A percentile compares a stretch with the other conserved stretches of the same genome.
phyloP scores from a whole-genome alignment of 1,140 invertebrate genomes.

The Acromyrmex echinatior region DNA sequence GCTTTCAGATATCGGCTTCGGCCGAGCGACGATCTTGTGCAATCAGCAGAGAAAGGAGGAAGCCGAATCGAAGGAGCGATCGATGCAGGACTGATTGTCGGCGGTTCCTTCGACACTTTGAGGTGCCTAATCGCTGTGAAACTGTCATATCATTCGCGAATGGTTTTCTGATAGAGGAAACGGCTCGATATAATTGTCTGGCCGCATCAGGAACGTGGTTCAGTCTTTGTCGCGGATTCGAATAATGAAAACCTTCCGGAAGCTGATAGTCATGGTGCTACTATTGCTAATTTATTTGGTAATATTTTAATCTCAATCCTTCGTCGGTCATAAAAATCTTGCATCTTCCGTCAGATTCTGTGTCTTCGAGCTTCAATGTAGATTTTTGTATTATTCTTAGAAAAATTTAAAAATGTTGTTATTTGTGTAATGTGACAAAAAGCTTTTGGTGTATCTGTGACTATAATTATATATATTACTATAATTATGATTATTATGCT shows the following conservation, averaged over 20 bases:
- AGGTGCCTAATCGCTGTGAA: slow-evolving; percentile 73
- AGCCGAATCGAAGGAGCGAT: slow-evolving; percentile 72
- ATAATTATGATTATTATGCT: no score
- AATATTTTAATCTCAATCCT: slow-evolving; percentile 54
- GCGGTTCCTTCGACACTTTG: slow-evolving; percentile 60
- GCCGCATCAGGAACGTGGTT: slow-evolving; percentile 55
- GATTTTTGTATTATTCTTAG: no score
- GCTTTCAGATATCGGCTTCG: slow-evolving; percentile 56
- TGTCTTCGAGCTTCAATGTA: no score
- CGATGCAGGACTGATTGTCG: slow-evolving; percentile 64
- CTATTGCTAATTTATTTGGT: slow-evolving; percentile 76
- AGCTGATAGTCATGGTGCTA: slow-evolving; percentile 69
- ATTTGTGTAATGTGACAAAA: no score
- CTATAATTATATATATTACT: no score
- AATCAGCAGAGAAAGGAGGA: slow-evolving; percentile 83
- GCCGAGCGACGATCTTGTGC: slow-evolving; percentile 73
- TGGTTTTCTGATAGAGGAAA: slow-evolving; percentile 73
- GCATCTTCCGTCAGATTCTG: no score
- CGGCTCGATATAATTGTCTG: slow-evolving; percentile 80
- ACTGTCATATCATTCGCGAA: slow-evolving; percentile 80
- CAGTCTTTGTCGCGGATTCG: slow-evolving; percentile 76
- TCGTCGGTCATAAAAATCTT: no score
- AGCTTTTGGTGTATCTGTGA: no score
- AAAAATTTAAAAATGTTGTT: no score
- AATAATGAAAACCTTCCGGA: slow-evolving; percentile 75